Conservation (phyloP, 2,888 invertebrate genomes). For the Hydroisotoma schaefferi region DNA sequence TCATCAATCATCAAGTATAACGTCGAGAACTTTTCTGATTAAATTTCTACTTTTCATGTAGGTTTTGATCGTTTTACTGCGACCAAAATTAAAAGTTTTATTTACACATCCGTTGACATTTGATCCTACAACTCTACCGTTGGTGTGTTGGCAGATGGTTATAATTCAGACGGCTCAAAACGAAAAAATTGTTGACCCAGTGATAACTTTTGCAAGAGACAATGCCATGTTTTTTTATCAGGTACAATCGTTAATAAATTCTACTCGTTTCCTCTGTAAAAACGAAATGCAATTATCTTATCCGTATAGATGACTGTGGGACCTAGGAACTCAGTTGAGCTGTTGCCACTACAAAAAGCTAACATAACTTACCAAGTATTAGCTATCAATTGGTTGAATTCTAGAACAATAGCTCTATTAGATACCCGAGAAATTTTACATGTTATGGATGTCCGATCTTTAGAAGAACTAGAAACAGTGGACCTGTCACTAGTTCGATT, state of each 20-base stretch:
- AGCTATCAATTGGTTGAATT: conserved; percentile 76
- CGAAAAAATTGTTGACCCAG: conserved; percentile 70
- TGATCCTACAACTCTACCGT: conserved; percentile 75
- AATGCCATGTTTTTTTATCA: conserved; percentile 81
- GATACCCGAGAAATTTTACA: conserved; percentile 82
- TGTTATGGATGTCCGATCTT: conserved; percentile 81
- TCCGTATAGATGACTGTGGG: conserved; percentile 57
- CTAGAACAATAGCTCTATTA: conserved; percentile 75
- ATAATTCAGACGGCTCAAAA: conserved; percentile 68
- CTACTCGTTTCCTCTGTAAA: background rate
- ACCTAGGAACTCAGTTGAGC: conserved; percentile 56
- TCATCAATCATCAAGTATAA: background rate
- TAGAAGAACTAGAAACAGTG: conserved; percentile 77
- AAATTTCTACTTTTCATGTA: conserved; percentile 49
- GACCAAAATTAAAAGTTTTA: conserved; percentile 72
- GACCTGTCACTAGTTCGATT: conserved; percentile 76
- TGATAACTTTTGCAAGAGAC: conserved; percentile 84
- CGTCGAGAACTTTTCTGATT: background rate
- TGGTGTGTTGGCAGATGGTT: conserved; percentile 89
- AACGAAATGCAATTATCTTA: conserved; percentile 35
- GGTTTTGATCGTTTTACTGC: conserved; percentile 73
- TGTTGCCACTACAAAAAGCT: conserved; percentile 67
- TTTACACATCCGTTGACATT: conserved; percentile 70
- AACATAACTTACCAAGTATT: conserved; percentile 68
- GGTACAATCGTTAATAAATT: conserved; percentile 56